Percentiles rank a stretch among this genome's conserved stretches.
phyloP scores from a whole-genome alignment of 2,797 vertebrate genomes.

The Adelosebastes latens region DNA sequence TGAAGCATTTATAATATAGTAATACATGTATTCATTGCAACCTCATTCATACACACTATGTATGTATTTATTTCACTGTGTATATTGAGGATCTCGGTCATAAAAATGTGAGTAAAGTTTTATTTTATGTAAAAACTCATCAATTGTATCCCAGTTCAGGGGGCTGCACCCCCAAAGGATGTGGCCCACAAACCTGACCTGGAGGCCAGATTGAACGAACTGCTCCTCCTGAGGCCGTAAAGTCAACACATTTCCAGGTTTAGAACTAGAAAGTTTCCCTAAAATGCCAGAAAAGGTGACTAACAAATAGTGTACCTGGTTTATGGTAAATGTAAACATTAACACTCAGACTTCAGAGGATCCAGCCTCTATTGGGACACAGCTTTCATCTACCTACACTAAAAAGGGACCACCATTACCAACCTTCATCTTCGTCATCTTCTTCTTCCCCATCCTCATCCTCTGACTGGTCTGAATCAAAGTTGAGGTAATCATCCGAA shows the following conservation, averaged over 20 bases:
- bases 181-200: not conserved
- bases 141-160: not conserved
- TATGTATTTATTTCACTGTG: not conserved
- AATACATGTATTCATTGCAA: not conserved
- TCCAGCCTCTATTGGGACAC: not conserved
- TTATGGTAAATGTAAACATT: not conserved
- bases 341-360: not conserved
- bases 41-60: not conserved
- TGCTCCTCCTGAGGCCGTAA: not conserved
- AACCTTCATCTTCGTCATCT: constrained; percentile 61
- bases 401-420: not conserved
- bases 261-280: not conserved
- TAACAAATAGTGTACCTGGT: not conserved
- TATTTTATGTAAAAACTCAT: not conserved
- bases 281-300: not conserved
- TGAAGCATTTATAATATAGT: not conserved
- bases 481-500: constrained; percentile 93
- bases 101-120: not conserved
- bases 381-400: not conserved
- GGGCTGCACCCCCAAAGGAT: not conserved
- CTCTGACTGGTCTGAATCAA: constrained; percentile 91
- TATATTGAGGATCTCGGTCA: not conserved
- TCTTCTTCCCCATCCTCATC: constrained; percentile 65
- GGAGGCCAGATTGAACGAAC: not conserved
- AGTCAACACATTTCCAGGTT: not conserved